A percentile compares a stretch with the other conserved stretches of the same genome.
phyloP scores from a whole-genome alignment of 2,888 invertebrate species.

The Melipona beecheii region DNA sequence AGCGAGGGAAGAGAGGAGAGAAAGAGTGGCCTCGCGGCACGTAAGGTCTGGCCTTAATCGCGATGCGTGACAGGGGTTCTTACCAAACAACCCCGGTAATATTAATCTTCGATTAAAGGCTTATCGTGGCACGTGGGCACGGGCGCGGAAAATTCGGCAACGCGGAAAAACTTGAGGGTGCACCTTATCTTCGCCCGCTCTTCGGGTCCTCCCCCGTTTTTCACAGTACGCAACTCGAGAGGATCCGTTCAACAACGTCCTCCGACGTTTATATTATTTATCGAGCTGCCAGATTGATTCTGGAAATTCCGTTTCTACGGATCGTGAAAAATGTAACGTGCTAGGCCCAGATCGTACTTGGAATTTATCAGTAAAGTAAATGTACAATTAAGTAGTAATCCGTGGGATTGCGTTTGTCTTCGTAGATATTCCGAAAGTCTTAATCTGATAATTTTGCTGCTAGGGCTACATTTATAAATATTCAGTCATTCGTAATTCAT shows the following conservation, averaged over 20 bases:
- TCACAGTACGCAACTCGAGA: neutral
- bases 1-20: constrained; percentile 1
- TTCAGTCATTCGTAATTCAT: too few species aligned
- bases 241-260: neutral
- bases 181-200: constrained; percentile 55
- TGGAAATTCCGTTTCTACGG: neutral
- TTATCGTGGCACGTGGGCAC: constrained; percentile 72
- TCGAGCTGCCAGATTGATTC: too few species aligned
- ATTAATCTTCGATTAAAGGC: constrained; percentile 80
- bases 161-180: constrained; percentile 66
- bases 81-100: constrained; percentile 71
- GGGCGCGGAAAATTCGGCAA: constrained; percentile 74
- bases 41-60: constrained; percentile 74
- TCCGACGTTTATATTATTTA: neutral
- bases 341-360: too few species aligned
- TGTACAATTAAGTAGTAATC: too few species aligned
- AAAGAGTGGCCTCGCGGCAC: constrained; percentile 59
- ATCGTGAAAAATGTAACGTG: neutral
- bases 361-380: too few species aligned
- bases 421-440: neutral
- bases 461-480: neutral
- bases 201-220: constrained; percentile 19
- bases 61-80: constrained; percentile 71
- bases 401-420: neutral
- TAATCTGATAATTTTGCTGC: constrained; percentile 17